phyloP scores from a whole-genome alignment of 2,113 vertebrate species.

The Onychostruthus taczanowskii region DNA sequence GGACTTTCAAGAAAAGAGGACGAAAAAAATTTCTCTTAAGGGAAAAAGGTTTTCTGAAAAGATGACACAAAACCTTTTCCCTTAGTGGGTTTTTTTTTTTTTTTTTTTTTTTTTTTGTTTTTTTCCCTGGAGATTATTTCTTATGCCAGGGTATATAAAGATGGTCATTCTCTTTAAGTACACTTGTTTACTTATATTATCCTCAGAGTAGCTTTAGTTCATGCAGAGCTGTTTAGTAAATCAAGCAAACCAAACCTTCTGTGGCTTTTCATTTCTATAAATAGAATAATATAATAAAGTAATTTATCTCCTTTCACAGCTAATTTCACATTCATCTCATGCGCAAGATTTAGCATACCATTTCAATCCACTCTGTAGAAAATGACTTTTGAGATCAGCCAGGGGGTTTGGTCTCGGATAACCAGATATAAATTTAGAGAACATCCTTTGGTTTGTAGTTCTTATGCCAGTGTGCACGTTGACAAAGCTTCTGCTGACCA shows the following conservation, averaged over 20 bases:
- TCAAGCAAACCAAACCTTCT: not conserved
- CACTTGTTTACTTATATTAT: not conserved
- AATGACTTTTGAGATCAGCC: not conserved
- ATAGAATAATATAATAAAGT: not conserved
- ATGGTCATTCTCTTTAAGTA: not conserved
- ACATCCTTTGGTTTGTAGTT: not conserved
- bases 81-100: not conserved
- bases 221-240: not conserved
- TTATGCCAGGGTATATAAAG: not conserved
- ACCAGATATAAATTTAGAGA: not conserved
- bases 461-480: not conserved
- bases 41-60: not conserved
- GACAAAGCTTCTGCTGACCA: not conserved
- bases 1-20: not conserved
- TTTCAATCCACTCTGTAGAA: not conserved
- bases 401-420: not conserved
- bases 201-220: not conserved
- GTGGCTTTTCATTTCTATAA: not conserved
- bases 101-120: too few species aligned
- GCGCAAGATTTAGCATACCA: not conserved
- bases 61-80: not conserved
- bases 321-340: constrained; percentile 6
- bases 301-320: not conserved
- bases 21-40: not conserved
- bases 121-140: not conserved